These are phyloP conservation scores for Meloidogyne chitwoodi DNA, from an alignment of 1,140 invertebrate species.

Conservation along the genomic window DNA sequence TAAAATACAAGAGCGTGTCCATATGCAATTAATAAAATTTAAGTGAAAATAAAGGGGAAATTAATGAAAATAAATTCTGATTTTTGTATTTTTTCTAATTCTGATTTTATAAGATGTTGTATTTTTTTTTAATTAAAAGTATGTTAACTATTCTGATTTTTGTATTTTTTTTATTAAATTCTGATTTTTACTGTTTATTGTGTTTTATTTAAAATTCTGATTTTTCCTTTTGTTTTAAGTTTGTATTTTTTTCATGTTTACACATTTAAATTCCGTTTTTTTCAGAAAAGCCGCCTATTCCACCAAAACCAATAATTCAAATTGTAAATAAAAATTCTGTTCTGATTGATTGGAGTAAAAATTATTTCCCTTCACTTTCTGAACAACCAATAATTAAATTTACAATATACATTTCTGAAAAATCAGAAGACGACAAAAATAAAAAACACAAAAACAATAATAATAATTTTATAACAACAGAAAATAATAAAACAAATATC, in stretches of 20 bases:
- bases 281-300: conserved; percentile 48
- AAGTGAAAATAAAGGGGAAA: too few relatives aligned
- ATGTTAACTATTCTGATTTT: too few relatives aligned
- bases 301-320: conserved; percentile 37
- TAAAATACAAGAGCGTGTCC: background rate
- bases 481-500: background rate
- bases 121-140: too few relatives aligned
- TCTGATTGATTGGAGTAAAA: conserved; percentile 49
- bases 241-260: too few relatives aligned
- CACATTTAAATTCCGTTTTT: too few relatives aligned
- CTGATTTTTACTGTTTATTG: too few relatives aligned
- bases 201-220: background rate
- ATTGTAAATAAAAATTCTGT: conserved; percentile 19
- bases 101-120: too few relatives aligned
- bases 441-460: background rate
- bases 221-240: background rate
- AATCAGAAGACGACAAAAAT: conserved; percentile 44
- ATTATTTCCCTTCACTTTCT: conserved; percentile 21
- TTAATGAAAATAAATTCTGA: background rate
- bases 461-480: background rate
- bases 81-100: background rate
- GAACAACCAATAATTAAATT: conserved; percentile 51
- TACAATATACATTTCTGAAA: conserved; percentile 46
- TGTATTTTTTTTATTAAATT: too few relatives aligned
- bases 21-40: background rate